These are phyloP conservation scores for Eptatretus burgeri DNA, from an alignment of 2,113 vertebrate genomes.

Conservation along the genomic window DNA sequence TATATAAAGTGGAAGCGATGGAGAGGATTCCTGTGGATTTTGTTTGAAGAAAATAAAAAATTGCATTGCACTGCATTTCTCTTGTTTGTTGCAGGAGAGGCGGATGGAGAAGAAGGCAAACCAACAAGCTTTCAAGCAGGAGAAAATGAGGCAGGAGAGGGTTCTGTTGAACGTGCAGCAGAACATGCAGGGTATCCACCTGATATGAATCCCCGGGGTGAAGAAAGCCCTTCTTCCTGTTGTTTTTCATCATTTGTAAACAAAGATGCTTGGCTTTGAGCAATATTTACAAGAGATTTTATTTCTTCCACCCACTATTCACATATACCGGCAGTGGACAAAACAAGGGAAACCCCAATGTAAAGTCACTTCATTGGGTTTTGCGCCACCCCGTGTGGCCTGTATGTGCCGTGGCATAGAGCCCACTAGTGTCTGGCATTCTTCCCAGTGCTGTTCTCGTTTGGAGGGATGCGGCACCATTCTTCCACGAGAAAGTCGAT, in stretches of 20 bases:
- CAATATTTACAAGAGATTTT: neutral
- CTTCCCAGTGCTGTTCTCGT: too few relatives aligned
- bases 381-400: too few relatives aligned
- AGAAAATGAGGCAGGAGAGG: conserved; percentile 57
- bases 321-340: neutral
- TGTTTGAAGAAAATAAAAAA: too few relatives aligned
- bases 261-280: neutral
- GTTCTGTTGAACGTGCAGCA: conserved; percentile 39
- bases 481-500: too few relatives aligned
- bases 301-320: neutral
- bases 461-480: too few relatives aligned
- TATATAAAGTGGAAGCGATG: too few relatives aligned
- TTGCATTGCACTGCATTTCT: too few relatives aligned
- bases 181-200: conserved; percentile 34
- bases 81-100: conserved; percentile 26
- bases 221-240: neutral
- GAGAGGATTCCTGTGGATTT: too few relatives aligned
- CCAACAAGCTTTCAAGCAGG: conserved; percentile 45
- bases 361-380: neutral
- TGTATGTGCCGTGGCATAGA: too few relatives aligned
- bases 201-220: neutral
- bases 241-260: neutral
- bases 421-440: too few relatives aligned
- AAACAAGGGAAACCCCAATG: too few relatives aligned
- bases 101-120: conserved; percentile 68